Evolutionary conservation across 2,797 vertebrate species (phyloP).

Genomic region (Gymnocypris eckloni): DNA sequence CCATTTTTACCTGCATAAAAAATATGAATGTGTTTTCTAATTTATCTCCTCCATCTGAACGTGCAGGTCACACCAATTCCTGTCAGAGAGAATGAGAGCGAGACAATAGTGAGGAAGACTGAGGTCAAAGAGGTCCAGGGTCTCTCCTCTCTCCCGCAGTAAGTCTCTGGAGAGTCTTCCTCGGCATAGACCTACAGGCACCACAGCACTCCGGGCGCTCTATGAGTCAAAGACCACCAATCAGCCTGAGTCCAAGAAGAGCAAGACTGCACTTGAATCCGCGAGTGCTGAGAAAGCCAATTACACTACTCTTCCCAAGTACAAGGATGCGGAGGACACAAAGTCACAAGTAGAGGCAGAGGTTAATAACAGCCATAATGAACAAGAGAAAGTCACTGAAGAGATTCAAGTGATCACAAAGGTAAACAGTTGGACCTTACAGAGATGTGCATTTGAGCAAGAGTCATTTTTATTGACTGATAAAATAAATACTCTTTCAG

Average conservation of each 20-base stretch:
- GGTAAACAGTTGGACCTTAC: slow-evolving; percentile 63
- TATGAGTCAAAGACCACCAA: slow-evolving; percentile 72
- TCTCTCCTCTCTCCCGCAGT: slow-evolving; percentile 68
- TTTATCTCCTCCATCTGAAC: slow-evolving; percentile 51
- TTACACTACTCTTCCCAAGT: slow-evolving; percentile 32
- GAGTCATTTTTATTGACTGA: slow-evolving; percentile 1
- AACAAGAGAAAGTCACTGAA: slow-evolving; percentile 23
- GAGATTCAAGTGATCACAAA: slow-evolving; percentile 54
- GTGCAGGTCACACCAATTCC: slow-evolving; percentile 31
- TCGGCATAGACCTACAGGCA: slow-evolving; percentile 55
- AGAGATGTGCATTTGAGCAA: neutral
- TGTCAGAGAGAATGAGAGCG: slow-evolving; percentile 35
- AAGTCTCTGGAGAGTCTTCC: slow-evolving; percentile 74
- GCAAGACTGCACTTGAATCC: neutral
- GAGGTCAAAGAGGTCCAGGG: slow-evolving; percentile 50
- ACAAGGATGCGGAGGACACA: slow-evolving; percentile 50
- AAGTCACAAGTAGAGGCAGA: slow-evolving; percentile 37
- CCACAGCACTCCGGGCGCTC: slow-evolving; percentile 68
- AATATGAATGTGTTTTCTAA: neutral
- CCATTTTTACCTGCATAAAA: neutral
- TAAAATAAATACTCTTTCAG: slow-evolving; percentile 39
- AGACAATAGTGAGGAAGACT: slow-evolving; percentile 57
- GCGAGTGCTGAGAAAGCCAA: slow-evolving; percentile 4
- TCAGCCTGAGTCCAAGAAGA: slow-evolving; percentile 46
- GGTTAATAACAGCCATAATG: slow-evolving; percentile 2